A percentile compares a stretch with the other conserved stretches of the same genome.
phyloP scores from a whole-genome alignment of 2,113 vertebrate genomes.

The Axis porcinus region DNA sequence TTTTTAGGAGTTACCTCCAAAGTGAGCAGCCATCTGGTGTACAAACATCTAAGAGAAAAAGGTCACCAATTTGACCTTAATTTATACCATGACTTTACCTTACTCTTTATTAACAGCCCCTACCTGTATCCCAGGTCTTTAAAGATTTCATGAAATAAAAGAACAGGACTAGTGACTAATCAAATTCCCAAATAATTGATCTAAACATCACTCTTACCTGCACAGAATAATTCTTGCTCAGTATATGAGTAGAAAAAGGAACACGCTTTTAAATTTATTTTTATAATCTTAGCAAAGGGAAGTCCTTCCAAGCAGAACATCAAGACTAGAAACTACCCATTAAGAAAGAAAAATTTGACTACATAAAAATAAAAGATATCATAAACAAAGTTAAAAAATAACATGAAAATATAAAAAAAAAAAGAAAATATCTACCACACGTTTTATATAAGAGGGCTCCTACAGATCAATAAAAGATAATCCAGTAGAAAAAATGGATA shows the following conservation, averaged over 20 bases:
- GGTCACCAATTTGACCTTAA: not conserved
- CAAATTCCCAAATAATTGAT: not conserved
- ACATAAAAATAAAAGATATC: constrained; percentile 1
- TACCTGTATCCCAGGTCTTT: too few species aligned
- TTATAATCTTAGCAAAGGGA: not conserved
- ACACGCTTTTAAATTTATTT: not conserved
- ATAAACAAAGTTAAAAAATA: constrained; percentile 21
- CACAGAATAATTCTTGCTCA: not conserved
- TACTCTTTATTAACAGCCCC: not conserved
- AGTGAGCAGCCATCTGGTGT: constrained; percentile 23
- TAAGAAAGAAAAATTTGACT: not conserved
- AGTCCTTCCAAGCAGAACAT: not conserved
- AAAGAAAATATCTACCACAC: not conserved
- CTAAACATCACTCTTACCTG: not conserved
- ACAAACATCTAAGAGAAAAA: not conserved
- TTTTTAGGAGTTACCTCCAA: not conserved
- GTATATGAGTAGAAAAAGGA: not conserved
- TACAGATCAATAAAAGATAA: constrained; percentile 35
- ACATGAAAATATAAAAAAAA: not conserved
- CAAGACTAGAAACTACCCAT: not conserved
- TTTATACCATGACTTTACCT: not conserved
- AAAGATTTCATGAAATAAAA: too few species aligned
- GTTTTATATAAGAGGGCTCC: not conserved
- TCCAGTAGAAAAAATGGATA: not conserved
- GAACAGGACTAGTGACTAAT: not conserved